phyloP scores from a whole-genome alignment of 2,113 vertebrate species.

The Piprites chloris region DNA sequence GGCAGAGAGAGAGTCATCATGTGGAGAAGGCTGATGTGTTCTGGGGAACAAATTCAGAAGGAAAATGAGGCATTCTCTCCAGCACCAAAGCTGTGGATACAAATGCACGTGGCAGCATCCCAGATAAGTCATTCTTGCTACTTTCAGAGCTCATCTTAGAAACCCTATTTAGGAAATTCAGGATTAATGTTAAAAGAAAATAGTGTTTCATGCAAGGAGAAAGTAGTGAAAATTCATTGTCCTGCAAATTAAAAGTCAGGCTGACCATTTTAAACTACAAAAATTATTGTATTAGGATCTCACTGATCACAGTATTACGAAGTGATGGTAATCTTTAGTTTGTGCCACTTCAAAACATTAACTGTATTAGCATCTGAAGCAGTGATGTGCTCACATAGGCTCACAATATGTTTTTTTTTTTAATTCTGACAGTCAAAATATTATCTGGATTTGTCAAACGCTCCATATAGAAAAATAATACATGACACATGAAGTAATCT shows the following conservation, averaged over 20 bases:
- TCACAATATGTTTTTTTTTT: not conserved
- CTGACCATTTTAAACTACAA: not conserved
- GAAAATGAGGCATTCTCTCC: accelerated
- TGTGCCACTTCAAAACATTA: not conserved
- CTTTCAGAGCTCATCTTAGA: not conserved
- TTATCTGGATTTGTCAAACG: not conserved
- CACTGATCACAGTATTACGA: not conserved
- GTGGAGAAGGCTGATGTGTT: not conserved
- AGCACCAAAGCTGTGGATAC: not conserved
- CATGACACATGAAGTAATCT: not conserved
- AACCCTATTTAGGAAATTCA: not conserved
- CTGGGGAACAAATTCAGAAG: not conserved
- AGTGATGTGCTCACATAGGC: not conserved
- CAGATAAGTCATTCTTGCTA: not conserved
- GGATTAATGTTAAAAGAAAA: not conserved
- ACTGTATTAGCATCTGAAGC: not conserved
- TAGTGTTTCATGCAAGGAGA: not conserved
- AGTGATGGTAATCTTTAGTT: not conserved
- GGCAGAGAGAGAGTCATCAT: not conserved
- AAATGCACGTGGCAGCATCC: not conserved
- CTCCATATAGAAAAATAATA: not conserved
- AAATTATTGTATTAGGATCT: not conserved
- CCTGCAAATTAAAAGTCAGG: not conserved
- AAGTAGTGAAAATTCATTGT: not conserved
- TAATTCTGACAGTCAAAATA: not conserved